Evolutionary conservation across 1,140 invertebrate species (phyloP), one percentile per base, ranked within the genome.

Genomic region (Zaprionus ornatus): DNA sequence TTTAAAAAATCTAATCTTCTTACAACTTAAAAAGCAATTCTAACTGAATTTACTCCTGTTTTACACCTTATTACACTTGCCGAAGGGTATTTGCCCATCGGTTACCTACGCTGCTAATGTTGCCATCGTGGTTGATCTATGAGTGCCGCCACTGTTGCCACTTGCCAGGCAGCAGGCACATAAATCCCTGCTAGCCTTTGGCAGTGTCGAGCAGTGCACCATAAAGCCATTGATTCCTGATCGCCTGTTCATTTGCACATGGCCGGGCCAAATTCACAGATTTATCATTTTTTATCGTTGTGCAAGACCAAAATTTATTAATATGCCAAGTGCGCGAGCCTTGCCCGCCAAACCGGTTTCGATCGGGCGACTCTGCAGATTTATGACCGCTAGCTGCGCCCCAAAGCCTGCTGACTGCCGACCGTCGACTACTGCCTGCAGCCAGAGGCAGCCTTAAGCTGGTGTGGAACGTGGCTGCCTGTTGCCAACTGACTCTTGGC

Each of bases 221-320:
- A 42, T 72, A 63, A 40, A 83, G 52, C 72, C 79, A 77, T 61
- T 54, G 66, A 71, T 63, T 71, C 48, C 61, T 76, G 71, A 75
- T 73, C 69, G 61, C 48, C 69, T 55, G 68, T 82, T 86, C 80
- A 87, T 87, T 86, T 86, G 83, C 83, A 82, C 83, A 73, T 54
- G 54, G 65, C 57, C 37, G 35, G 35, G 69, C 64, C 66, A 73
- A 73, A 84, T 88, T 87, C 63, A 61, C 77, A 84, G 84, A 88
- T 83, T 88, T 87, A 87, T 74, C 67, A 67, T 77, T 74, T 72
- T 72, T 80, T 79, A 79, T 74, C 75, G 65, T 68, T 62, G 55
- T 60, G 63, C 71, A 55, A 64, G 74, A 69, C 54, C 69, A 6
- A 63, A 83, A 80, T 80, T 83, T 87, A 88, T 88, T 69, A 88